phyloP scores from a whole-genome alignment of 2,888 invertebrate genomes.

The Sphecodes monilicornis region DNA sequence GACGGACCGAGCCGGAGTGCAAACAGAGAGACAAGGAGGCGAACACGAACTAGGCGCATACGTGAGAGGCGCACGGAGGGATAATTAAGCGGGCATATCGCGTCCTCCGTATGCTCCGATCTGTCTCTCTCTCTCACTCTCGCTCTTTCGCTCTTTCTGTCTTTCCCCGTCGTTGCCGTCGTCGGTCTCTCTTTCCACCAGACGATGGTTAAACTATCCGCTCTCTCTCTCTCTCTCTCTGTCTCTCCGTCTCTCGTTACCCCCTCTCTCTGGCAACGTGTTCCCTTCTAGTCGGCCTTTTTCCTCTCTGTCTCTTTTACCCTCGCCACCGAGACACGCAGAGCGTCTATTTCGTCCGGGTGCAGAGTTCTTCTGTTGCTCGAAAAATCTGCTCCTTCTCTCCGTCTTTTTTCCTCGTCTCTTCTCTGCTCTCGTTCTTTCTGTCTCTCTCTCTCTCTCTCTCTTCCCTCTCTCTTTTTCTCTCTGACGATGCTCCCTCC shows the following conservation, averaged over 20 bases:
- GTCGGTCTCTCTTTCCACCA: slow-evolving; percentile 16
- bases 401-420: not conserved
- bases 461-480: not conserved
- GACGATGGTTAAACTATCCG: slow-evolving; percentile 23
- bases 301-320: slow-evolving; percentile 57
- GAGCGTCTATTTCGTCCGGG: slow-evolving; percentile 60
- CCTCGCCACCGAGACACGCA: slow-evolving; percentile 41
- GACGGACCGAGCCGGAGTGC: slow-evolving; percentile 1
- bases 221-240: slow-evolving; percentile 13
- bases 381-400: slow-evolving; percentile 42
- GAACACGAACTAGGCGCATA: slow-evolving; percentile 64
- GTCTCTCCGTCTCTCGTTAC: slow-evolving; percentile 48
- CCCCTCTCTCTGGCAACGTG: slow-evolving; percentile 34
- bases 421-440: not conserved
- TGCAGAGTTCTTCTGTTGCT: slow-evolving; percentile 59
- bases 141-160: slow-evolving; percentile 33
- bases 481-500: too few relatives aligned
- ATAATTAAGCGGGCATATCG: slow-evolving; percentile 83
- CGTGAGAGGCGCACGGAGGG: slow-evolving; percentile 74
- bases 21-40: slow-evolving; percentile 14
- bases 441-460: not conserved
- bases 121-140: slow-evolving; percentile 42
- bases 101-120: slow-evolving; percentile 67
- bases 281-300: slow-evolving; percentile 44
- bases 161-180: not conserved